Evolutionary conservation across 64 coral and sea anemone species (phyloP), one percentile per base, ranked within the genome.

Genomic region (Montipora efflorescens): DNA sequence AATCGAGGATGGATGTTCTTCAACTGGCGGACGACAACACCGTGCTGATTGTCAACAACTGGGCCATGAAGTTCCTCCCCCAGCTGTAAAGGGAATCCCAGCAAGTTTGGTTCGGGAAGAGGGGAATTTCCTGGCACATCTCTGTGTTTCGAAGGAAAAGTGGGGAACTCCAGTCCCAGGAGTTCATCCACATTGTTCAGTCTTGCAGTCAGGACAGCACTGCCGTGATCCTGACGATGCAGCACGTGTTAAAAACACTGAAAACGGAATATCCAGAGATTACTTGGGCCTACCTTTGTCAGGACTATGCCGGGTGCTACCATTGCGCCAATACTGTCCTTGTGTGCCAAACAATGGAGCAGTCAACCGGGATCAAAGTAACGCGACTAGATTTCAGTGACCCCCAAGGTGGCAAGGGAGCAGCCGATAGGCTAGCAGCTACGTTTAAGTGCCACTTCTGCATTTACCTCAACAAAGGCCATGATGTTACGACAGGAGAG

Each of bases 391-490:
- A 57, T 57, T 6, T 57, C 10, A 57, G 10, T 11, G 53, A 57
- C 53, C 53, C 53, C 53, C 53, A 57, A 57, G 53, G 53, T 57
- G 53, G 53, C 53, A 57, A 57, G 55, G 80, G 80, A 2, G 4
- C 73, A 0, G 80, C 48, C 0, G 90, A 92, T 47, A 75, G 90
- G 43, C 10, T 78, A 6, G 90, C 90, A 75, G 80, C 69, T 48
- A 85, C 67, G 25, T 84, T 25, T 47, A 92, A 92, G 70, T 16
- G 8, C 80, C 90, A 92, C 51, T 85, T 92, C 49, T 20, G 80
- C 19, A 75, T 84, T 45, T 92, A 74, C 15, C 15, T 92, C 4
- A 83, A 92, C 23, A 23, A 75, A 0, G 80, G 90, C 0, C 9
- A 92, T 18, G 73, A 86, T 51, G 73, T 92, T 8, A 86, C 70